phyloP scores from a whole-genome alignment of 92 coral and sea anemone genomes.

The Parazoanthus darwini region DNA sequence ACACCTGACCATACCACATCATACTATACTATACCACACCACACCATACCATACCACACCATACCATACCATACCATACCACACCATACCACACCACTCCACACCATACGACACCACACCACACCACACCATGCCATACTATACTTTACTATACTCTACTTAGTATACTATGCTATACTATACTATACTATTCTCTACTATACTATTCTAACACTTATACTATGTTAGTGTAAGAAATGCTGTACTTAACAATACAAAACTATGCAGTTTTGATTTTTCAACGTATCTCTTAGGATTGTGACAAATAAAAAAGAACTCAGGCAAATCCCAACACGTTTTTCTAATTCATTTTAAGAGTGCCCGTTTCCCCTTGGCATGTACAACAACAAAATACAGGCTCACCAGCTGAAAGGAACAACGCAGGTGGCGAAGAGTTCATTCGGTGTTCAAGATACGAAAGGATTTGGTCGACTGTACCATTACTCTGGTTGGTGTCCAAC shows the following conservation, averaged over 20 bases:
- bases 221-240: no score
- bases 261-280: no score
- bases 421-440: not conserved
- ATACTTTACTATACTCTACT: no score
- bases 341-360: not conserved
- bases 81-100: not conserved
- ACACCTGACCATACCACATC: no score
- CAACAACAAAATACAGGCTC: conserved; percentile 35
- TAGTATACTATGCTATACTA: no score
- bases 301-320: not conserved
- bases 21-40: no score
- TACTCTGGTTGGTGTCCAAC: conserved; percentile 27
- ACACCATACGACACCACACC: not conserved
- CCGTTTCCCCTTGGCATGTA: conserved; percentile 30
- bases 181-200: no score
- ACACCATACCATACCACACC: not conserved
- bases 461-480: conserved; percentile 31
- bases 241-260: no score
- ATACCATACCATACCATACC: no score
- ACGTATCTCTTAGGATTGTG: not conserved
- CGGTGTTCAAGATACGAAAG: conserved; percentile 1
- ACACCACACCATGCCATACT: no score
- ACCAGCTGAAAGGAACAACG: conserved; percentile 31
- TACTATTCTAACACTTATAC: no score
- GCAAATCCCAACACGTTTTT: not conserved